These are phyloP conservation scores for Antechinus stuartii DNA, from an alignment of 2,113 vertebrate species.

Conservation along the genomic window DNA sequence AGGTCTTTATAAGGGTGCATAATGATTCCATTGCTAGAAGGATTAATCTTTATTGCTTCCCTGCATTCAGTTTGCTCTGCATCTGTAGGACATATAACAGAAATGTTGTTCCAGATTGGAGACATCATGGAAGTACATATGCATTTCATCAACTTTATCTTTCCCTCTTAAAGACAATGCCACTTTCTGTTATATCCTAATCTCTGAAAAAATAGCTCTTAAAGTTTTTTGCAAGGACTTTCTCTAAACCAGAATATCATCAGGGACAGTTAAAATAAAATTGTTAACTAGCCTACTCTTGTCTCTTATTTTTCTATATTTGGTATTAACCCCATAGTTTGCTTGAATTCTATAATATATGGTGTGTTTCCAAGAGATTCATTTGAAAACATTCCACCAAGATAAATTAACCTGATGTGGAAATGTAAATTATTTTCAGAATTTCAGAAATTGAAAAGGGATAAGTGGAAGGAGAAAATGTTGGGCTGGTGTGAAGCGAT, in stretches of 20 bases:
- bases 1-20: slow-evolving; percentile 43
- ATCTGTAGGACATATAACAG: slow-evolving; percentile 11
- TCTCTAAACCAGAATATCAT: neutral
- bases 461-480: slow-evolving; percentile 90
- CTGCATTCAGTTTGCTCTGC: slow-evolving; percentile 36
- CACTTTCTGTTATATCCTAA: neutral
- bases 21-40: neutral
- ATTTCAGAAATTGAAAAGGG: slow-evolving; percentile 89
- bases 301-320: neutral
- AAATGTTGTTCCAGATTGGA: slow-evolving; percentile 26
- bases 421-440: slow-evolving; percentile 91
- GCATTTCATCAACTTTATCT: neutral
- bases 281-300: neutral
- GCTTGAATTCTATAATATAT: neutral
- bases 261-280: neutral
- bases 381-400: slow-evolving; percentile 73
- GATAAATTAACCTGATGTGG: slow-evolving; percentile 83
- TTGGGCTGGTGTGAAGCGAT: slow-evolving; percentile 90
- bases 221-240: neutral
- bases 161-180: slow-evolving; percentile 12
- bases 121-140: slow-evolving; percentile 22
- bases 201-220: neutral
- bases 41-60: neutral
- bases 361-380: slow-evolving; percentile 74
- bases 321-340: neutral